Conservation (phyloP, 2,888 invertebrate species). For the Gymnocheta viridis region DNA sequence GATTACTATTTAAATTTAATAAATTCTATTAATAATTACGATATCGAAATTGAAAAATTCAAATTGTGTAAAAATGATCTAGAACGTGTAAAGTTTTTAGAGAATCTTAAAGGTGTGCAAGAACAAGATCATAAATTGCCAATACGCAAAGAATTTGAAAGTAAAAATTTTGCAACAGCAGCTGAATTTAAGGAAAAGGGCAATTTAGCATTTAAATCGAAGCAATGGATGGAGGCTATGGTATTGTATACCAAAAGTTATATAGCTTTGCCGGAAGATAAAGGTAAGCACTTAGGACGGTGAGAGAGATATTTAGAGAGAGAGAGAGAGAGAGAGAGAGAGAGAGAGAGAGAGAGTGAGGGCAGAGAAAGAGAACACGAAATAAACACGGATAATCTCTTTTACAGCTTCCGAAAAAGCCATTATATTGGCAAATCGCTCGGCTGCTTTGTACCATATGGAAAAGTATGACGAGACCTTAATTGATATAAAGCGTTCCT, state of each 20-base stretch:
- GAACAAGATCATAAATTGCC: conserved; percentile 83
- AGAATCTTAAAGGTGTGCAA: conserved; percentile 82
- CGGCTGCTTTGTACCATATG: conserved; percentile 90
- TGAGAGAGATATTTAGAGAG: neutral
- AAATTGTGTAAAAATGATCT: conserved; percentile 85
- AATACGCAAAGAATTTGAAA: conserved; percentile 82
- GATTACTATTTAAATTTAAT: conserved; percentile 85
- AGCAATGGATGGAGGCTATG: conserved; percentile 87
- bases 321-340: neutral
- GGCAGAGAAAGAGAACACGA: neutral
- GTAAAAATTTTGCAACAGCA: conserved; percentile 85
- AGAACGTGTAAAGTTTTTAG: conserved; percentile 86
- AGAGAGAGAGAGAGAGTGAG: too few species aligned
- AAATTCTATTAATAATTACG: conserved; percentile 82
- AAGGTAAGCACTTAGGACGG: conserved; percentile 83
- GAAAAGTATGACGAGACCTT: conserved; percentile 86
- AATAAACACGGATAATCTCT: neutral
- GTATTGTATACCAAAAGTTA: conserved; percentile 88
- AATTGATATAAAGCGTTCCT: conserved; percentile 87
- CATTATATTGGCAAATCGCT: conserved; percentile 90
- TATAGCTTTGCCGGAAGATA: conserved; percentile 86
- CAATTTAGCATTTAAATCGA: conserved; percentile 88
- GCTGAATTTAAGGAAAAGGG: conserved; percentile 87
- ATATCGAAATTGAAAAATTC: conserved; percentile 86
- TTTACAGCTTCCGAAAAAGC: conserved; percentile 85